These are phyloP conservation scores for Megamerina dolium DNA, from an alignment of 2,888 invertebrate genomes.

Conservation along the genomic window DNA sequence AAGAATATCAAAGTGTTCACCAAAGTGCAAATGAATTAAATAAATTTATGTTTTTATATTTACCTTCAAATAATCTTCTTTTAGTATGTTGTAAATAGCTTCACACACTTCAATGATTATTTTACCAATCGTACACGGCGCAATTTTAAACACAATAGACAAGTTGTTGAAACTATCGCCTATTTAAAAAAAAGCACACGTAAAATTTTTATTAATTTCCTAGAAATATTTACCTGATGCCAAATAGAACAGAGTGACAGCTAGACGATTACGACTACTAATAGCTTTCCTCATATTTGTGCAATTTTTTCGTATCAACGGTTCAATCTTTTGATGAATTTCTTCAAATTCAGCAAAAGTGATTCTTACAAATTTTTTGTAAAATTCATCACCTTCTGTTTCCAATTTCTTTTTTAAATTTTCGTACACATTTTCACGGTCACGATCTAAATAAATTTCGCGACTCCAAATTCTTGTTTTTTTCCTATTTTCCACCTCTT, in stretches of 20 bases:
- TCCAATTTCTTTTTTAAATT: no score
- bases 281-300: no score
- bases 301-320: constrained; percentile 2
- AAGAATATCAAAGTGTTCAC: no score
- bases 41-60: constrained; percentile 3
- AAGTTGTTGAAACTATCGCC: constrained; percentile 1
- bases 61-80: no score
- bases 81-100: no score
- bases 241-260: no score
- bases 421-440: constrained; percentile 4
- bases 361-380: constrained; percentile 4
- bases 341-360: constrained; percentile 3
- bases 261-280: no score
- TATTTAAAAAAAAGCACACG: constrained; percentile 1
- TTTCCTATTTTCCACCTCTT: constrained; percentile 1
- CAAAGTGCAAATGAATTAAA: constrained; percentile 3
- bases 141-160: no score
- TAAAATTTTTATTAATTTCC: constrained; percentile 1
- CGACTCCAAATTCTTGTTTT: constrained; percentile 3
- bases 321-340: constrained; percentile 1
- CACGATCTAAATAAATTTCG: constrained; percentile 4
- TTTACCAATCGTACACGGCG: no score
- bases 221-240: no score
- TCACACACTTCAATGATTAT: no score
- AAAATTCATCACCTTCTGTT: constrained; percentile 1